Evolutionary conservation across 2,888 invertebrate species (phyloP), one percentile per base, ranked within the genome.

Genomic region (Deilephila porcellus): DNA sequence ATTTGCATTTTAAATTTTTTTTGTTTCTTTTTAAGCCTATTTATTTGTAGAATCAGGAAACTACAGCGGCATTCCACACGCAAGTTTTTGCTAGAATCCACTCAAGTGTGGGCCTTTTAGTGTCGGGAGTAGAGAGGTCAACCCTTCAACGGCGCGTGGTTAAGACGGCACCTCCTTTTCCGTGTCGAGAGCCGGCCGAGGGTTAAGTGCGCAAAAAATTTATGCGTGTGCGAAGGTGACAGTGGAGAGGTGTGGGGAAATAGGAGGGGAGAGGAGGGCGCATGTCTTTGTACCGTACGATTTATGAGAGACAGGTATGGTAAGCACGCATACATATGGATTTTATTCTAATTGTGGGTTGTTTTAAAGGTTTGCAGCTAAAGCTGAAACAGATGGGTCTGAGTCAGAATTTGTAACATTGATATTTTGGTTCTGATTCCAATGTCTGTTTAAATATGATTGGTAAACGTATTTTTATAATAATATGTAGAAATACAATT

Each of bases 101-200:
- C 67, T 67, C 37, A 63, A 67, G 64, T 25, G 25, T 45, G 67
- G 25, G 52, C 67, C 52, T 67, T 72, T 37, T 72, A 53, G 71
- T 34, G 60, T 60, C n/a, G 56, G 56, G 60, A 53, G 74, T 64
- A 37, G 29, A 74, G 71, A 71, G 92, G 91, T 91, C 91, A 93
- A 92, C 93, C 93, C 93, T 93, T 92, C 89, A 87, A n/a, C 78
- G 84, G 82, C 85, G 85, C 84, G 82, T 76, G 83, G 80, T 84
- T 83, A 91, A 92, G 92, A 90, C 85, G 89, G 92, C 84, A 83
- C 93, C 93, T 93, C 94, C 94, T 91, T 84, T 94, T 94, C 89
- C 93, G 89, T 94, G 94, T 94, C 86, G 83, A 76, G 79, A 73
- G 75, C 70, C 74, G 74, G 77, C 74, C 77, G 79, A 81, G 90